Percentiles rank a stretch among this genome's conserved stretches.
phyloP scores from a whole-genome alignment of 2,888 invertebrate genomes.

The Nomada flava region DNA sequence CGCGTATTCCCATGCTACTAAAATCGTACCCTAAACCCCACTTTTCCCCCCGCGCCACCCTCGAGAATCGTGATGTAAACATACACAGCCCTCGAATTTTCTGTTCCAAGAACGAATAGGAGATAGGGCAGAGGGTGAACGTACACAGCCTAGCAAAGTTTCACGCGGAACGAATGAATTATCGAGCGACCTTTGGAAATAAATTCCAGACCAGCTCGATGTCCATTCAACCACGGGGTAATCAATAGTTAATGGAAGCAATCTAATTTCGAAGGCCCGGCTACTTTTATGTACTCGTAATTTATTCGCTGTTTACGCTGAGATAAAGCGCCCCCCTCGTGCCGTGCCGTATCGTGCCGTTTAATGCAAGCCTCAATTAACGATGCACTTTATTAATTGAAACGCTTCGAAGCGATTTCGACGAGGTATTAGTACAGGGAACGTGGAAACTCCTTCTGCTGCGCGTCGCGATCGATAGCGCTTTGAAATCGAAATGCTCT shows the following conservation, averaged over 20 bases:
- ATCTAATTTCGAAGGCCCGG: slow-evolving; percentile 38
- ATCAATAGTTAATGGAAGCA: slow-evolving; percentile 53
- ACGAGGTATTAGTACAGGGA: neutral
- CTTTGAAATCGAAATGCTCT: slow-evolving; percentile 49
- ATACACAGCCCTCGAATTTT: slow-evolving; percentile 1
- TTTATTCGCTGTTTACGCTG: slow-evolving; percentile 33
- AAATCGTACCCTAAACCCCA: slow-evolving; percentile 61
- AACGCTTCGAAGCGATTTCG: neutral
- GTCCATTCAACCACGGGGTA: slow-evolving; percentile 41
- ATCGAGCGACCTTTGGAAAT: slow-evolving; percentile 40
- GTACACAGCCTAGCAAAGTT: slow-evolving; percentile 23
- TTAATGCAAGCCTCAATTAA: neutral
- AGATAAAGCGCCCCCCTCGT: neutral
- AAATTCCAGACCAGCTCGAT: slow-evolving; percentile 37
- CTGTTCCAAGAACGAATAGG: neutral
- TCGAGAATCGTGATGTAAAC: slow-evolving; percentile 24
- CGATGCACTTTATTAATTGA: slow-evolving; percentile 26
- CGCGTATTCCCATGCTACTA: slow-evolving; percentile 70
- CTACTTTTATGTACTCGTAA: slow-evolving; percentile 38
- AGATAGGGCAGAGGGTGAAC: neutral
- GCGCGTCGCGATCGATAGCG: slow-evolving; percentile 42
- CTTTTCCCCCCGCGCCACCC: neutral
- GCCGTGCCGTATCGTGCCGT: neutral
- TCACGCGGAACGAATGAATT: slow-evolving; percentile 44
- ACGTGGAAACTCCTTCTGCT: neutral